Evolutionary conservation across 2,797 vertebrate genomes (phyloP), one percentile per base, ranked within the genome.

Genomic region (Falco cherrug): DNA sequence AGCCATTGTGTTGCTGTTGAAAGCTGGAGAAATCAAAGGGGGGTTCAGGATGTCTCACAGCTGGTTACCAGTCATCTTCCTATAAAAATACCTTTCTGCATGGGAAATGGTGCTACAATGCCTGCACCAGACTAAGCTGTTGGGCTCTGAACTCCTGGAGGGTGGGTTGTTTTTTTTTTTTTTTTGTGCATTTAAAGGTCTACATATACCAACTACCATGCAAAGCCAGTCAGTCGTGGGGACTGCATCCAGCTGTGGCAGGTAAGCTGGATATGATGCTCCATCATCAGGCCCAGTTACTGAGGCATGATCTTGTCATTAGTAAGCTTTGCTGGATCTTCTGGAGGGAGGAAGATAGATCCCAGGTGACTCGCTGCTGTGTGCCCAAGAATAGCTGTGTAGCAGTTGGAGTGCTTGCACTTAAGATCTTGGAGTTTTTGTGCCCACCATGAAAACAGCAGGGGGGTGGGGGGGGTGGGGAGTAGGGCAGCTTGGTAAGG

Each of bases 341-440:
- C 29, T 43, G 90, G 20, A 64, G 33, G 51, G 47, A 48, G 33
- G 39, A 57, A 29, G 56, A 9, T 16, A 3, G 20, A 57, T 67
- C 28, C 17, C 4, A 6, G n/a, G 22, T 60, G 28, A 41, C 15
- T 29, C n/a, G 31, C 19, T 61, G 3, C 22, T 24, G 8, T 22
- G 24, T 68, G 21, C 61, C 64, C 4, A 7, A 35, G 48, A 90
- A 16, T 4, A 60, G 76, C 41, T 5, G 0, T 10, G 41, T 51
- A 48, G 61, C n/a, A 77, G 86, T 39, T 64, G 13, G 35, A 79
- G n/a, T 51, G 50, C 53, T 65, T 2, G 6, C 11, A 28, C 16
- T 68, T 0, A 0, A 1, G 3, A 9, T 65, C 65, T 41, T 37
- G 39, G 31, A 41, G n/a, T 37, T 60, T 41, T 73, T 20, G 12